Evolutionary conservation across 2,888 invertebrate species (phyloP).

Genomic region (Girardia tigrina): DNA sequence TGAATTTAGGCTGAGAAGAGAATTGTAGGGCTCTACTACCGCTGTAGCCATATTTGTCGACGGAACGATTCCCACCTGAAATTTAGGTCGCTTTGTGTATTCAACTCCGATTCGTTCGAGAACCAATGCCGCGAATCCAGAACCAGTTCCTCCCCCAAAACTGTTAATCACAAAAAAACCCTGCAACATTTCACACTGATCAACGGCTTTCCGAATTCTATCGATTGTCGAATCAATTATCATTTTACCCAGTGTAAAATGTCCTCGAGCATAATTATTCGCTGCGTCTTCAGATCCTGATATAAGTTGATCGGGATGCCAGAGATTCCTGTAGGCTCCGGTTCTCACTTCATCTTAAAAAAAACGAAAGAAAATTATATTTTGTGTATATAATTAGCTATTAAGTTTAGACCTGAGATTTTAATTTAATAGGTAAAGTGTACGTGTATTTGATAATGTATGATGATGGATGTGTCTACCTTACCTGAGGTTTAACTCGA

Average conservation of each 20-base stretch:
- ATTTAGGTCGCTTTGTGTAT: conserved; percentile 53
- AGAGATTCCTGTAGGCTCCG: conserved; percentile 42
- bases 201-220: conserved; percentile 49
- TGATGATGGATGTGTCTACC: too few species aligned
- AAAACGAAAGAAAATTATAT: too few species aligned
- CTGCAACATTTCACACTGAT: conserved; percentile 38
- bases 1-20: conserved; percentile 81
- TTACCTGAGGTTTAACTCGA: too few species aligned
- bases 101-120: conserved; percentile 58
- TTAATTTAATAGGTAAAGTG: too few species aligned
- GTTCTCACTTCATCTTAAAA: conserved; percentile 43
- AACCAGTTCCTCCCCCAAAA: conserved; percentile 44
- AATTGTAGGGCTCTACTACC: conserved; percentile 60
- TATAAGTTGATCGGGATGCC: conserved; percentile 43
- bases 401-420: too few species aligned
- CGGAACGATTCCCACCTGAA: conserved; percentile 46
- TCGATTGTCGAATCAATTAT: conserved; percentile 44
- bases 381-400: too few species aligned
- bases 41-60: conserved; percentile 44
- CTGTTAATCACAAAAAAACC: conserved; percentile 65
- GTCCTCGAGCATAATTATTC: conserved; percentile 44
- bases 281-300: conserved; percentile 44
- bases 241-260: conserved; percentile 44
- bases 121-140: conserved; percentile 50
- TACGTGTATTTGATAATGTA: too few species aligned